Evolutionary conservation across 1,140 invertebrate species (phyloP).

Genomic region (Acyrthosiphon pisum): DNA sequence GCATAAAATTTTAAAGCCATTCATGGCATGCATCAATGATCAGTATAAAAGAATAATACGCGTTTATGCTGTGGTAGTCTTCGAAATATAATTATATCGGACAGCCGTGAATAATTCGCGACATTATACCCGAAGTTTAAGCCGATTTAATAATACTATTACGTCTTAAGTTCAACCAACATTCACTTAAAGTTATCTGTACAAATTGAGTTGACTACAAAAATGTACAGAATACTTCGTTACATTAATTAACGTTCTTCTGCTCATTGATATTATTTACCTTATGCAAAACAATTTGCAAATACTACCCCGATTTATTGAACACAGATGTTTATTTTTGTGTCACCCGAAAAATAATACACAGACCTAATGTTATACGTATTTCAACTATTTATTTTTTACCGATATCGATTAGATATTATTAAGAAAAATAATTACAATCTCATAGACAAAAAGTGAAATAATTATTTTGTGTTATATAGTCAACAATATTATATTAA

Average conservation of each 20-base stretch:
- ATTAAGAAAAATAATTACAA: too few species aligned
- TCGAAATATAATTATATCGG: background rate
- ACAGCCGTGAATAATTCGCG: background rate
- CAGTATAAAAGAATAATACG: background rate
- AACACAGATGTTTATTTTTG: background rate
- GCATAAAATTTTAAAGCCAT: background rate
- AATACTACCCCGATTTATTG: background rate
- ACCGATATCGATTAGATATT: too few species aligned
- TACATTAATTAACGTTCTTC: background rate
- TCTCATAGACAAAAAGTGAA: too few species aligned
- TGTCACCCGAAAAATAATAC: background rate
- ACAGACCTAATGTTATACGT: background rate
- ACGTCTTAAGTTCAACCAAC: background rate
- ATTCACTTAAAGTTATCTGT: background rate
- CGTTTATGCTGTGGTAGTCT: background rate
- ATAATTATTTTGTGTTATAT: too few species aligned
- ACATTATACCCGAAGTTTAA: background rate
- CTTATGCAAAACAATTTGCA: too few species aligned
- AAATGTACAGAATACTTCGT: background rate
- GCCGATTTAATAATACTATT: background rate
- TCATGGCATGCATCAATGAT: background rate
- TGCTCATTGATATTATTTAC: background rate
- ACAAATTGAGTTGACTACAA: background rate
- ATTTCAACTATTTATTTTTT: too few species aligned
- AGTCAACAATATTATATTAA: too few species aligned